Conservation (phyloP, 2,888 invertebrate genomes). For the Mesorhabditis spiculigera region DNA sequence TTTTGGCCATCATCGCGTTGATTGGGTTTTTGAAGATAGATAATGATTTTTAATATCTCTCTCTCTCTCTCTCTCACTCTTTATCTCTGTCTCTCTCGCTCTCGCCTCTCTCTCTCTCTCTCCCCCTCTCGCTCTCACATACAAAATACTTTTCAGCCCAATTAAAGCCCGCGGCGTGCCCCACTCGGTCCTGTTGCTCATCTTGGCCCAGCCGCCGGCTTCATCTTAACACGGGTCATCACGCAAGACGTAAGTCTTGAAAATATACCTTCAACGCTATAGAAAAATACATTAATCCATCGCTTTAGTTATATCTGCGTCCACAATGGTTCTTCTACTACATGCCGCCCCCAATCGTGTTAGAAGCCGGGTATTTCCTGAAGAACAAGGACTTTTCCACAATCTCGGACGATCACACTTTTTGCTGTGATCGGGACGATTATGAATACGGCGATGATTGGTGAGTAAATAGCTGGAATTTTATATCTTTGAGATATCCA, state of each 20-base stretch:
- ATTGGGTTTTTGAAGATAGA: constrained; percentile 24
- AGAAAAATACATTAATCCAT: not conserved
- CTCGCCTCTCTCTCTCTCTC: too few relatives aligned
- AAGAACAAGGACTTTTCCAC: constrained; percentile 88
- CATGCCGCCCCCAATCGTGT: constrained; percentile 93
- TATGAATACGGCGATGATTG: constrained; percentile 76
- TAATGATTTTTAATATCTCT: too few relatives aligned
- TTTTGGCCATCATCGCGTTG: constrained; percentile 15
- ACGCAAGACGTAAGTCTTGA: constrained; percentile 12
- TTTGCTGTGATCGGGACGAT: constrained; percentile 88
- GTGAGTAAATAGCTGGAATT: too few relatives aligned
- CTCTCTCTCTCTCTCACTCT: too few relatives aligned
- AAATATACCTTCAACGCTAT: not conserved
- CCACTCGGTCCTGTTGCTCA: constrained; percentile 37
- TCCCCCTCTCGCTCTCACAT: too few relatives aligned
- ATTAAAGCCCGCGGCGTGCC: constrained; percentile 21
- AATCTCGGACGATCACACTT: constrained; percentile 90
- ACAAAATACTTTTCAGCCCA: constrained; percentile 15
- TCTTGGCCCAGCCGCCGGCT: constrained; percentile 31
- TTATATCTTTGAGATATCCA: too few relatives aligned
- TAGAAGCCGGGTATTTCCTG: constrained; percentile 98
- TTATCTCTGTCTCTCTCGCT: too few relatives aligned
- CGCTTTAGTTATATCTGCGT: constrained; percentile 10
- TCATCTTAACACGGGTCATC: constrained; percentile 17
- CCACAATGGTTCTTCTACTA: constrained; percentile 90